These are phyloP conservation scores for Stictonetta naevosa DNA, from an alignment of 2,113 vertebrate species.

Conservation along the genomic window DNA sequence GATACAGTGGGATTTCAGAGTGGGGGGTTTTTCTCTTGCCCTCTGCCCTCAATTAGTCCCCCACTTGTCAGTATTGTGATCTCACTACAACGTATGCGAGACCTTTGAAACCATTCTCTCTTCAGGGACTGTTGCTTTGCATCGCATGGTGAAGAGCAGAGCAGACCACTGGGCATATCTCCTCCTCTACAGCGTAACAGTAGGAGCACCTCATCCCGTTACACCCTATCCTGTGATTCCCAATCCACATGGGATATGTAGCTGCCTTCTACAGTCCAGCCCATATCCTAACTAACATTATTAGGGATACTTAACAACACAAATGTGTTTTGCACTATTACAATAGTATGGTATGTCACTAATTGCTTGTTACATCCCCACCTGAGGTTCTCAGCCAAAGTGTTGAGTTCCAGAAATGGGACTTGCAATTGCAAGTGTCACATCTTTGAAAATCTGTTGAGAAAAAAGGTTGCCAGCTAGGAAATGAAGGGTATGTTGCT, in stretches of 20 bases:
- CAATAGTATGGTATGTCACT: not conserved
- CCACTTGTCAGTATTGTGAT: not conserved
- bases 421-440: not conserved
- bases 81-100: accelerated
- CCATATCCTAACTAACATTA: accelerated
- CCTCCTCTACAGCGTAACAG: accelerated
- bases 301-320: not conserved
- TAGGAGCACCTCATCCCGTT: not conserved
- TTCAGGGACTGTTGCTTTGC: accelerated
- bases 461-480: not conserved
- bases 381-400: not conserved
- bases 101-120: not conserved
- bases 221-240: not conserved
- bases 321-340: not conserved
- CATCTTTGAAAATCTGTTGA: not conserved
- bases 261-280: not conserved
- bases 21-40: not conserved
- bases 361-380: not conserved
- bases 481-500: not conserved
- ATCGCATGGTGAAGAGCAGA: not conserved
- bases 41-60: not conserved
- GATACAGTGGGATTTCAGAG: not conserved
- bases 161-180: not conserved
- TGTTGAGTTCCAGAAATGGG: not conserved
- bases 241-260: not conserved